Percentiles rank a stretch among this genome's conserved stretches.
These are phyloP conservation scores for Argya squamiceps DNA, from an alignment of 2,797 vertebrate species.

Conservation along the genomic window DNA sequence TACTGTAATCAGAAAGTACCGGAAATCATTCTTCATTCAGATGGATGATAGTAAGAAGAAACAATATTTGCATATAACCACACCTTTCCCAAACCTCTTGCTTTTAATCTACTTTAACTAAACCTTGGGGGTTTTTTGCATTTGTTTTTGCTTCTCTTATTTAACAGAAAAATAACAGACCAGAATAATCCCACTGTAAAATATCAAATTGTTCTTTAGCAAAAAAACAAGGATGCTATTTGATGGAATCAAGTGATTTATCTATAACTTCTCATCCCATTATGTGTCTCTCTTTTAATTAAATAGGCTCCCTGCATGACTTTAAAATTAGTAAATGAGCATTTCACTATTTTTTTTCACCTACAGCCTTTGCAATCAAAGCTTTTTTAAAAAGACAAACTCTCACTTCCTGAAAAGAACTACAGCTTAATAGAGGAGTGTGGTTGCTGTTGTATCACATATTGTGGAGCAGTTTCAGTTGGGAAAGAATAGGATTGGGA, in stretches of 20 bases:
- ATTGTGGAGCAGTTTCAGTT: constrained; percentile 37
- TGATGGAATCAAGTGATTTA: neutral
- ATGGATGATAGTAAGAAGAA: neutral
- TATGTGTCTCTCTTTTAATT: neutral
- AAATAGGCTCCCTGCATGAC: neutral
- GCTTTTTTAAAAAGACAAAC: neutral
- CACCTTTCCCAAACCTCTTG: neutral
- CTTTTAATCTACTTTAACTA: neutral
- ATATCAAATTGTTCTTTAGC: neutral
- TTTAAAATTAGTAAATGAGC: neutral
- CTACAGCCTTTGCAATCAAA: neutral
- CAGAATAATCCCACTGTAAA: neutral
- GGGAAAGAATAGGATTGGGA: constrained; percentile 49
- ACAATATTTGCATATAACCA: neutral
- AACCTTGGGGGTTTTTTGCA: rapidly evolving
- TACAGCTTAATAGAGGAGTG: neutral
- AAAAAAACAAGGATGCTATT: neutral
- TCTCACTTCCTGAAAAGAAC: neutral
- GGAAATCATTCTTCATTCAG: neutral
- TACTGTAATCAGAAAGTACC: neutral
- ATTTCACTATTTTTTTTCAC: neutral
- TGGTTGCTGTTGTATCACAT: constrained; percentile 1
- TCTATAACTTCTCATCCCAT: neutral
- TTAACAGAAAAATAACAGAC: neutral
- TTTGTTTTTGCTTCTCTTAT: neutral